Evolutionary conservation across 2,888 invertebrate genomes (phyloP), one percentile per base, ranked within the genome.

Genomic region (Ypsolopha scabrella): DNA sequence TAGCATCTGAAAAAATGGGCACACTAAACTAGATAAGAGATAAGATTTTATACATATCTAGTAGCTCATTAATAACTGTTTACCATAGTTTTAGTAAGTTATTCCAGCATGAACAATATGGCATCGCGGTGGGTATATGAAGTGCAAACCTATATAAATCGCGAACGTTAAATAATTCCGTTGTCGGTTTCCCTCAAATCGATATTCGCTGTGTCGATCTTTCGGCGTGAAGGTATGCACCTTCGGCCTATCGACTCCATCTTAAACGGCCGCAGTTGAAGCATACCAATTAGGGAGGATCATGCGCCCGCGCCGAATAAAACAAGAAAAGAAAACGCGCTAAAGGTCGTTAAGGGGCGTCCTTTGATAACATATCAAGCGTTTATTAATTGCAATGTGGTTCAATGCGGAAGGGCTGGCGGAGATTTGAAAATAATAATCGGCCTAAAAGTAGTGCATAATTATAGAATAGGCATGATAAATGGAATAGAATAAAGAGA

Each of bases 221-320:
- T 43, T 37, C 24, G 68, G 73, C 74, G 79, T 79, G 76, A 75
- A 72, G 72, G 78, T 69, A 76, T 68, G 78, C 75, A 64, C 70
- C 60, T 59, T 62, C 64, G 70, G 68, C 58, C 52, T 58, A 80
- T 81, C 76, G 67, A 67, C 65, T 64, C 67, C 54, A 79, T 80
- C 78, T 78, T 64, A 71, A 70, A 63, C 68, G 65, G 63, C 61
- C 70, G 65, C 67, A 68, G 64, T 58, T 60, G 61, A 64, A 63
- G 76, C 79, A 78, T 81, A 75, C 79, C 72, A 68, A 70, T 69
- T 65, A 64, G 62, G 61, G 57, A 53, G 54, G 54, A 53, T 53
- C 51, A 51, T 53, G 49, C 49, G 44, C 51, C 24, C 24, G 24
- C 37, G 49, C 53, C 51, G 49, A 53, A 53, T 49, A 51, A 51